phyloP scores from a whole-genome alignment of 2,797 vertebrate genomes.

The Micropoecilia bifurca region DNA sequence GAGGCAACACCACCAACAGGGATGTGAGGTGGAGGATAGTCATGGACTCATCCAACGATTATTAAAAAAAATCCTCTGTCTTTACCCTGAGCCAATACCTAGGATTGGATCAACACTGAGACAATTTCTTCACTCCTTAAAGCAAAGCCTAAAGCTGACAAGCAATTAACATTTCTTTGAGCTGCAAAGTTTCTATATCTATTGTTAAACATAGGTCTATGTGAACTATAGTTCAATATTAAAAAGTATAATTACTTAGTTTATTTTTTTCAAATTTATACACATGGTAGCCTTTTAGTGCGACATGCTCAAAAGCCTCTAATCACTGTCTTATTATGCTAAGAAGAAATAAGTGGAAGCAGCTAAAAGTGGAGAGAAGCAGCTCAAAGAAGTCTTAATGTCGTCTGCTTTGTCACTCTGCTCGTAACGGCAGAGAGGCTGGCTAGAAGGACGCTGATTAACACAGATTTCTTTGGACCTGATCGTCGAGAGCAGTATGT shows the following conservation, averaged over 20 bases:
- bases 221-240: neutral
- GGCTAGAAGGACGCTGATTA: conserved; percentile 63
- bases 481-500: conserved; percentile 69
- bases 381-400: conserved; percentile 62
- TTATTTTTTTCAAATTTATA: neutral
- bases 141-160: neutral
- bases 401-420: conserved; percentile 69
- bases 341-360: conserved; percentile 9
- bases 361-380: neutral
- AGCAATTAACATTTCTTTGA: neutral
- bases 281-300: neutral
- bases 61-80: neutral
- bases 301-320: neutral
- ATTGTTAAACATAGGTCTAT: neutral
- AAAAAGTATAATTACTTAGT: neutral
- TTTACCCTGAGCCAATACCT: neutral
- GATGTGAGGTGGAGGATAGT: neutral
- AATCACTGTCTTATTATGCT: conserved; percentile 1
- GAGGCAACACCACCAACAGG: neutral
- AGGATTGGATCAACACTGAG: neutral
- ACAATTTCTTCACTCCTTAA: neutral
- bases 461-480: conserved; percentile 65
- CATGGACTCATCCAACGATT: neutral
- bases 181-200: neutral
- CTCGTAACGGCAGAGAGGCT: conserved; percentile 46